Base-by-base conservation (phyloP, 2,797 vertebrate genomes). In the Pterois miles region DNA sequence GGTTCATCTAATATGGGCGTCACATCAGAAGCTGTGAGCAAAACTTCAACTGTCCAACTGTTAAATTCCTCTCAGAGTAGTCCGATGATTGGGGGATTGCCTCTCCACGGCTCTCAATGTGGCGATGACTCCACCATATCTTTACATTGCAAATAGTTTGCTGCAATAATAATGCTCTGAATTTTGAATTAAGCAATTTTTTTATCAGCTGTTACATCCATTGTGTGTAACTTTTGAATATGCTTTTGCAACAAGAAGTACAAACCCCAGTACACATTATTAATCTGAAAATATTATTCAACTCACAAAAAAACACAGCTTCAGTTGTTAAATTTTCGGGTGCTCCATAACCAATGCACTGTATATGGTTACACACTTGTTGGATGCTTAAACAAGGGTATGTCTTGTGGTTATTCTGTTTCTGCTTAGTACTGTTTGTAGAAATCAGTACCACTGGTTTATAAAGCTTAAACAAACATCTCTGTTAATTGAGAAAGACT, bases 1-100 rank as follows among this genome's bases (percentile, higher is more conserved):
- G 69, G 58, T 48, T 78, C 54, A 71, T 72, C 23, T 74, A 53
- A 67, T 52, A 29, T 2, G 2, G 5, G 22, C 70, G 46, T 83
- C 68, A 65, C 48, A 75, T 70, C 65, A 71, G 66, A 78, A 70
- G 36, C 68, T 78, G 68, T 71, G 78, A 78, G 60, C 0, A 72
- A 34, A 83, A 81, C 34, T 25, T n/a, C n/a, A n/a, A n/a, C n/a
- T 58, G 63, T 65, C 71, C 53, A 83, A 74, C 36, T 74, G 64
- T 6, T 16, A 2, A 56, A 54, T 8, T 8, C 25, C 12, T 27
- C 27, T 29, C 54, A 31, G 12, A 14, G 3, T 23, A 25, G 7
- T 25, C 7, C 52, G 6, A 53, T 27, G 52, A 53, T 53, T 14
- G 52, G 27, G 23, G 23, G 52, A 54, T 57, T 31, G 54, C 27